Evolutionary conservation across 2,797 vertebrate species (phyloP), one percentile per base, ranked within the genome.

Genomic region (Triplophysa bombifrons): DNA sequence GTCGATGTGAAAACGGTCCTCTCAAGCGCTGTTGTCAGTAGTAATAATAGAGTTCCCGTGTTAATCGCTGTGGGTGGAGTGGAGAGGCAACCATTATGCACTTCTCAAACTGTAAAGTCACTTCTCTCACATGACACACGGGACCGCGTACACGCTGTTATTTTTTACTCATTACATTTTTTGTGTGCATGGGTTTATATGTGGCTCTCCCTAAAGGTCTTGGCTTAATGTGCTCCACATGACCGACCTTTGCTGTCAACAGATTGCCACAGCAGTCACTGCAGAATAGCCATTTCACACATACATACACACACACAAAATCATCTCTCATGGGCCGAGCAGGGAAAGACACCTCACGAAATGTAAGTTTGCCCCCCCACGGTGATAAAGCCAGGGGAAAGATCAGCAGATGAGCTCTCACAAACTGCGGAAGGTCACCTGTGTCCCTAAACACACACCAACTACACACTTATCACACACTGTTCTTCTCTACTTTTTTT

Each of bases 41-140:
- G 58, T 93, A 93, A 93, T 92, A 86, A 90, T 83, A 87, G 86
- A 83, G 84, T 81, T 90, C 79, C 82, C 83, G 83, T 82, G 76
- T 48, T 87, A 90, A 89, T 90, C 83, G 84, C 84, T 78, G 63
- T 79, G 44, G 77, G 85, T 84, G 84, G 44, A 53, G 85, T 84
- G 84, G 44, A 53, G 55, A 72, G 61, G 67, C 65, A 80, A 71
- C 84, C 84, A 84, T 89, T 91, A 91, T 90, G 84, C 87, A 79
- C 88, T 83, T 89, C 88, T 84, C 78, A 65, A 71, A 72, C 34
- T 25, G 72, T 75, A 51, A 19, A 63, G 44, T 55, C 38, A 80
- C 74, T 48, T 22, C 46, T 66, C 69, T 16, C 69, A 22, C 61
- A 65, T 44, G 50, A 70, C 76, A 72, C 63, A 72, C 71, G 19